phyloP scores from a whole-genome alignment of 2,888 invertebrate genomes.

The Macrophya alboannulata region DNA sequence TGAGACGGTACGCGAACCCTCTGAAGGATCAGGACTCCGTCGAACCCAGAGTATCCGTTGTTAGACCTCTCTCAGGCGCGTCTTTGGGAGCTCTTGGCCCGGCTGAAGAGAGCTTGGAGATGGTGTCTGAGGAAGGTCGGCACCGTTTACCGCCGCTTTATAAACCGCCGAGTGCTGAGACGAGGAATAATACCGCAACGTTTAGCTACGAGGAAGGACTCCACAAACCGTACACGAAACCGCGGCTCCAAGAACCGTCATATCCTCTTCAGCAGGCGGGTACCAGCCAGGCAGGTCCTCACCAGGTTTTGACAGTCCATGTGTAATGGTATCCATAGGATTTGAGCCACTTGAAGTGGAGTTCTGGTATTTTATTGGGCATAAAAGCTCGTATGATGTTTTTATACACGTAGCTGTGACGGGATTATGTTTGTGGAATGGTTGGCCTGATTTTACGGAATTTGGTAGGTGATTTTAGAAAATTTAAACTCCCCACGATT shows the following conservation, averaged over 20 bases:
- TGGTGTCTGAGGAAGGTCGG: slow-evolving; percentile 83
- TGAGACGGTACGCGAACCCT: slow-evolving; percentile 91
- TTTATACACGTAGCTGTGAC: background rate
- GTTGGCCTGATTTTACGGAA: background rate
- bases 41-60: slow-evolving; percentile 81
- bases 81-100: slow-evolving; percentile 80
- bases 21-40: slow-evolving; percentile 85
- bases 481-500: slow-evolving; percentile 17
- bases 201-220: slow-evolving; percentile 77
- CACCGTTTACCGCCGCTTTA: slow-evolving; percentile 84
- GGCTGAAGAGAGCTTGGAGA: slow-evolving; percentile 84
- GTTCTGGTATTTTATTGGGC: slow-evolving; percentile 7
- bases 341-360: slow-evolving; percentile 30
- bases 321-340: slow-evolving; percentile 67
- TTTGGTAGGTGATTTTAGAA: slow-evolving; percentile 24
- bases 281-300: slow-evolving; percentile 74
- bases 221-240: slow-evolving; percentile 78
- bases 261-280: slow-evolving; percentile 75
- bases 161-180: slow-evolving; percentile 93
- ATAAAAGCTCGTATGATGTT: slow-evolving; percentile 20
- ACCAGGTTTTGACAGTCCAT: slow-evolving; percentile 78
- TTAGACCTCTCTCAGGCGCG: slow-evolving; percentile 80
- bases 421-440: background rate
- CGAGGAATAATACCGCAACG: slow-evolving; percentile 91
- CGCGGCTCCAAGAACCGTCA: slow-evolving; percentile 76